phyloP scores from a whole-genome alignment of 2,113 vertebrate genomes.

The Glaucidium brasilianum region DNA sequence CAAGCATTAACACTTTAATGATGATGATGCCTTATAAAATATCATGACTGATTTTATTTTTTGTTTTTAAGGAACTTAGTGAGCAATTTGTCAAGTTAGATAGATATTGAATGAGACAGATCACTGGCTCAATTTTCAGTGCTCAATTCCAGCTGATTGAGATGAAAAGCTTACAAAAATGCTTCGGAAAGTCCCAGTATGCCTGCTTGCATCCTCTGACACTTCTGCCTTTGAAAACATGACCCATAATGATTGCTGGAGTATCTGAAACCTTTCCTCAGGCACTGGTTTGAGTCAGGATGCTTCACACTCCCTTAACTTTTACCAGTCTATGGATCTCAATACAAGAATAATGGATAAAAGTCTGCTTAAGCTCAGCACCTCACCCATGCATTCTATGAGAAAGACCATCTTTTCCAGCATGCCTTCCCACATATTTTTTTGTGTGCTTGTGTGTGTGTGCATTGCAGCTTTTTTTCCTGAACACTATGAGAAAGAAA shows the following conservation, averaged over 20 bases:
- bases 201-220: neutral
- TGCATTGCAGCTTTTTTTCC: neutral
- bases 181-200: neutral
- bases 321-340: neutral
- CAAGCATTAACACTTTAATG: neutral
- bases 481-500: neutral
- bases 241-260: neutral
- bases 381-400: neutral
- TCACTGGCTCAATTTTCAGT: neutral
- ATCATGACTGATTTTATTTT: neutral
- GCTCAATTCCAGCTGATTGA: neutral
- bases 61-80: neutral
- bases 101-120: neutral
- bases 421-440: neutral
- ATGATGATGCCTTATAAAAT: neutral
- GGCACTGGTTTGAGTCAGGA: neutral
- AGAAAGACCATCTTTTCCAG: neutral
- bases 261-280: neutral
- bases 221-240: neutral
- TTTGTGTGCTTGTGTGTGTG: neutral
- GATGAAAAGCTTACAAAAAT: neutral
- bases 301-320: neutral
- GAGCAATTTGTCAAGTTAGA: neutral
- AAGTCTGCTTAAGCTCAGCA: neutral
- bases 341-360: neutral